phyloP scores from a whole-genome alignment of 2,888 invertebrate species.

The Mesoligia furuncula region DNA sequence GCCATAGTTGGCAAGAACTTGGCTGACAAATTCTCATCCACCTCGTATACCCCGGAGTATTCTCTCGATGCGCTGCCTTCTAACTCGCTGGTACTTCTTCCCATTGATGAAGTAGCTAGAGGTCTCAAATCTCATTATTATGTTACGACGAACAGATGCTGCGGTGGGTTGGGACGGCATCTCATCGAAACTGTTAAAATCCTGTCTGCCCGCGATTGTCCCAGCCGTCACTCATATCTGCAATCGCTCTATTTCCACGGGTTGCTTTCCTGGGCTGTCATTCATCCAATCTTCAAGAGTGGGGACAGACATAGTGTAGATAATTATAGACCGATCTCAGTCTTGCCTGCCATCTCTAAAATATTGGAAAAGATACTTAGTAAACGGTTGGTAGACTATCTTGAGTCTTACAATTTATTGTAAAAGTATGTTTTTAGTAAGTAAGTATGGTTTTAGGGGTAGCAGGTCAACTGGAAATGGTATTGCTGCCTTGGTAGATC shows the following conservation, averaged over 20 bases:
- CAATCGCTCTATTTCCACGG: too few relatives aligned
- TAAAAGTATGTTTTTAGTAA: too few relatives aligned
- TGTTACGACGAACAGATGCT: slow-evolving; percentile 9
- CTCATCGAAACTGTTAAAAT: slow-evolving; percentile 1
- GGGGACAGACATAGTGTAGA: neutral
- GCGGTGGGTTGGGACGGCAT: slow-evolving; percentile 25
- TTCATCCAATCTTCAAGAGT: too few relatives aligned
- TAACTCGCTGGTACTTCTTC: slow-evolving; percentile 3
- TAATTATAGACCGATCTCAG: neutral
- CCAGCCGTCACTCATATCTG: too few relatives aligned
- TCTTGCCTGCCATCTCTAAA: neutral
- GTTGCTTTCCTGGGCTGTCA: too few relatives aligned
- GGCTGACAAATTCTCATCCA: neutral
- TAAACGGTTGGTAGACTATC: neutral
- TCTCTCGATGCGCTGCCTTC: neutral
- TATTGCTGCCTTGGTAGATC: neutral
- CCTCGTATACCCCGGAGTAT: neutral
- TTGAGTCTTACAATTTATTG: slow-evolving; percentile 8
- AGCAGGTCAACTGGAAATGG: slow-evolving; percentile 18
- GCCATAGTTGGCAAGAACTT: too few relatives aligned
- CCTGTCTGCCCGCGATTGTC: neutral
- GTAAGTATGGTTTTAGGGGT: neutral
- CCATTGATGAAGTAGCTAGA: slow-evolving; percentile 19
- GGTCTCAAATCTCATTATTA: slow-evolving; percentile 9
- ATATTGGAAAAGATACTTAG: neutral